phyloP scores from a whole-genome alignment of 1,140 invertebrate species.

The Drosophila watanabei region DNA sequence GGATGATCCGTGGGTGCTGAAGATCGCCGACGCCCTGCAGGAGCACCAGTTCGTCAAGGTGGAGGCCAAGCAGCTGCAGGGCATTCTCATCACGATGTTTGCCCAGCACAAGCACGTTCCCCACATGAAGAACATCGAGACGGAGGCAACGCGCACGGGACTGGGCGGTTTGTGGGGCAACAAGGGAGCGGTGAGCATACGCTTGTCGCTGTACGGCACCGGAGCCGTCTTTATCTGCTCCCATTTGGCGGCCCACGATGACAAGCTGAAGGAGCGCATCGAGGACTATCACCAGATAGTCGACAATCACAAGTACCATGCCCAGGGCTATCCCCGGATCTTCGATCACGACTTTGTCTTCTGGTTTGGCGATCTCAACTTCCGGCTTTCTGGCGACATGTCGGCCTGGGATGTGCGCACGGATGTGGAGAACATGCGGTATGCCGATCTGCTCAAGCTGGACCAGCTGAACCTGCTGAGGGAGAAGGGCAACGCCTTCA shows the following conservation, averaged over 20 bases:
- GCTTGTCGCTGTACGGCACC: constrained; percentile 94
- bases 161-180: constrained; percentile 94
- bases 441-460: constrained; percentile 88
- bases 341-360: constrained; percentile 98
- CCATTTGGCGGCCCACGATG: constrained; percentile 95
- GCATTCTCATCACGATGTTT: constrained; percentile 92
- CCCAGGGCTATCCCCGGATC: constrained; percentile 91
- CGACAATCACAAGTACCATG: constrained; percentile 89
- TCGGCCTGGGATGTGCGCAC: constrained; percentile 90
- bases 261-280: constrained; percentile 92
- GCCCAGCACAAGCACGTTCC: constrained; percentile 91
- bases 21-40: constrained; percentile 86
- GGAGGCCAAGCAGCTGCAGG: constrained; percentile 91
- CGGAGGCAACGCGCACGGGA: constrained; percentile 94
- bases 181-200: constrained; percentile 96
- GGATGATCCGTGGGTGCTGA: constrained; percentile 93
- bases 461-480: constrained; percentile 91
- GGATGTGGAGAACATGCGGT: constrained; percentile 89
- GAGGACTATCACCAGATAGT: constrained; percentile 95
- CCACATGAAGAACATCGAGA: constrained; percentile 93
- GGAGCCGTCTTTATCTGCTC: constrained; percentile 95
- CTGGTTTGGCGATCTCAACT: constrained; percentile 98
- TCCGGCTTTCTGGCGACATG: constrained; percentile 90
- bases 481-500: constrained; percentile 91
- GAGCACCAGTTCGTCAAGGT: constrained; percentile 91